Conservation (phyloP, 1,140 invertebrate species). For the Acromyrmex echinatior region DNA sequence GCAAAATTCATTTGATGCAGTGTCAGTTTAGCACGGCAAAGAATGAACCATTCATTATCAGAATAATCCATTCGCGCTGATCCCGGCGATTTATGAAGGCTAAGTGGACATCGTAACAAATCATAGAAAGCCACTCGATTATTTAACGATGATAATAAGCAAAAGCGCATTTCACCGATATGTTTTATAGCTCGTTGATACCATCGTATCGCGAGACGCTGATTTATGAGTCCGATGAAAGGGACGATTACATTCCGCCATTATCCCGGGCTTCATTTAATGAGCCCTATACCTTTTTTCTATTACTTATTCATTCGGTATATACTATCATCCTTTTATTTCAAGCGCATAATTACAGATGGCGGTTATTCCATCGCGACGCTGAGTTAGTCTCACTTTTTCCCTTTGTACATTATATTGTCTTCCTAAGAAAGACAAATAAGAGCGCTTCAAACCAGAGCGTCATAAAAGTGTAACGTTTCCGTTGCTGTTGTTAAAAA, state of each 20-base stretch:
- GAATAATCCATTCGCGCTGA: conserved; percentile 3
- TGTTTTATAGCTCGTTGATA: conserved; percentile 44
- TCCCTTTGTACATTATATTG: conserved; percentile 35
- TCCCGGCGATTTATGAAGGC: conserved; percentile 14
- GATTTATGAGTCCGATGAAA: conserved; percentile 62
- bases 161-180: conserved; percentile 26
- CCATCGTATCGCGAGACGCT: conserved; percentile 55
- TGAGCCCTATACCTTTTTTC: conserved; percentile 59
- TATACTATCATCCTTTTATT: conserved; percentile 51
- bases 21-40: neutral
- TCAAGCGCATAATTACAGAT: conserved; percentile 58
- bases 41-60: neutral
- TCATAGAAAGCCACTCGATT: conserved; percentile 52
- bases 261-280: conserved; percentile 58
- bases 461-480: neutral
- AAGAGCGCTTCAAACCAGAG: neutral
- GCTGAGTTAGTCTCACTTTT: conserved; percentile 29
- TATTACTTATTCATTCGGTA: conserved; percentile 64
- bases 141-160: conserved; percentile 47
- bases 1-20: conserved; percentile 23
- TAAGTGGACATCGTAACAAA: conserved; percentile 36
- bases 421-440: conserved; percentile 8
- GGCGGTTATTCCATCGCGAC: conserved; percentile 37
- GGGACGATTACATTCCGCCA: conserved; percentile 63
- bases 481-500: neutral